These are phyloP conservation scores for Dendrolimus punctatus DNA, from an alignment of 1,140 invertebrate species.

Conservation along the genomic window DNA sequence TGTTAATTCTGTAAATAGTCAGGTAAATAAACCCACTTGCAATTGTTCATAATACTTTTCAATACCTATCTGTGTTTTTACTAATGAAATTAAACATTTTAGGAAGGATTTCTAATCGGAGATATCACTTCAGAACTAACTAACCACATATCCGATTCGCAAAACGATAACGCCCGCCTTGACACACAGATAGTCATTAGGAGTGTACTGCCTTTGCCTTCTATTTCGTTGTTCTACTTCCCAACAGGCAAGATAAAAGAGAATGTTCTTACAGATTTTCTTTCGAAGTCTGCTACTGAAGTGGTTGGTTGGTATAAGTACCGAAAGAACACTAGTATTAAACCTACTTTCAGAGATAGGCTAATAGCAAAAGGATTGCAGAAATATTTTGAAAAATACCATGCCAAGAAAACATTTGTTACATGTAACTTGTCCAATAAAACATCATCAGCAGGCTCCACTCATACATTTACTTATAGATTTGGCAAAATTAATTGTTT, in stretches of 20 bases:
- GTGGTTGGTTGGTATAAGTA: slow-evolving; percentile 79
- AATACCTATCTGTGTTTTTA: slow-evolving; percentile 13
- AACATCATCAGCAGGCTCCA: slow-evolving; percentile 56
- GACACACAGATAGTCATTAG: slow-evolving; percentile 75
- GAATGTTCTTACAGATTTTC: slow-evolving; percentile 65
- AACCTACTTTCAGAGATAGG: slow-evolving; percentile 72
- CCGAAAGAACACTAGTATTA: slow-evolving; percentile 65
- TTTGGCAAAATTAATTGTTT: slow-evolving; percentile 66
- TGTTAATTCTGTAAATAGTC: slow-evolving; percentile 70
- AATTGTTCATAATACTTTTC: slow-evolving; percentile 5
- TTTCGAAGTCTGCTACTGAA: slow-evolving; percentile 67
- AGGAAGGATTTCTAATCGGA: slow-evolving; percentile 79
- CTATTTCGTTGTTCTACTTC: slow-evolving; percentile 70
- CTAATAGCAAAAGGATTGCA: slow-evolving; percentile 74
- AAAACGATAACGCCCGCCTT: slow-evolving; percentile 72
- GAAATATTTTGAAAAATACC: slow-evolving; percentile 67
- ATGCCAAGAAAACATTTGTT: slow-evolving; percentile 64
- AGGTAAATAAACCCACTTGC: slow-evolving; percentile 57
- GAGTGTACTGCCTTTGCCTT: slow-evolving; percentile 71
- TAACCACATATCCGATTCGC: slow-evolving; percentile 78
- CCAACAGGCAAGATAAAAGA: slow-evolving; percentile 71
- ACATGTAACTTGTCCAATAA: slow-evolving; percentile 72
- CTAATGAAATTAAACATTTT: slow-evolving; percentile 30
- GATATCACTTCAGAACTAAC: slow-evolving; percentile 73
- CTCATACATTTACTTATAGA: slow-evolving; percentile 74